Conservation (phyloP, 2,797 vertebrate species). For the Lithobates pipiens region DNA sequence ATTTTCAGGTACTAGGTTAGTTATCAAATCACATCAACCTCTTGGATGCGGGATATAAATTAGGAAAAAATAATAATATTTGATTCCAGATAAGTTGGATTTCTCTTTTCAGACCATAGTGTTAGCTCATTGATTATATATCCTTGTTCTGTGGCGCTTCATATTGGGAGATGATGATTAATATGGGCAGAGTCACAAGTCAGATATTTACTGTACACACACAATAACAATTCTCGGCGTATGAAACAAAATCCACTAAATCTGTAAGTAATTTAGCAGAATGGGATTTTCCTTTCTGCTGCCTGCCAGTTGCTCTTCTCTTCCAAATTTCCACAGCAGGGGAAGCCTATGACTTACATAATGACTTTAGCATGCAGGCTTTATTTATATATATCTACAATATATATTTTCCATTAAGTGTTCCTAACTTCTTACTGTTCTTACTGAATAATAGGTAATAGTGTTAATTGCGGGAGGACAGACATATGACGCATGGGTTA, state of each 20-base stretch:
- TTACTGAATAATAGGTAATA: slow-evolving; percentile 22
- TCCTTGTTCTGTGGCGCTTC: neutral
- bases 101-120: neutral
- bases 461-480: slow-evolving; percentile 8
- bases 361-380: slow-evolving; percentile 77
- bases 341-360: slow-evolving; percentile 78
- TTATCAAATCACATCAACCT: slow-evolving; percentile 25
- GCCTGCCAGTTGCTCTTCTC: slow-evolving; percentile 77
- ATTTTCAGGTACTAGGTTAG: slow-evolving; percentile 30
- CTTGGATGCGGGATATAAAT: neutral
- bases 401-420: slow-evolving; percentile 49
- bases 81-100: neutral
- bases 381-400: slow-evolving; percentile 55
- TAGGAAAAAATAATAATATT: neutral
- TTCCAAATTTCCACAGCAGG: slow-evolving; percentile 82
- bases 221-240: slow-evolving; percentile 65
- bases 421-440: slow-evolving; percentile 20
- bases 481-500: neutral
- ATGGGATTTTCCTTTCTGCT: slow-evolving; percentile 79
- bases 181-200: slow-evolving; percentile 56
- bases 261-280: slow-evolving; percentile 79
- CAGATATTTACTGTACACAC: slow-evolving; percentile 67
- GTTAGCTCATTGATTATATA: neutral
- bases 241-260: slow-evolving; percentile 65
- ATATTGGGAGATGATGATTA: slow-evolving; percentile 26